Percentiles rank a stretch among this genome's conserved stretches.
phyloP scores from a whole-genome alignment of 37 sponge, comb jelly and placozoan genomes.

The Geodia barretti region DNA sequence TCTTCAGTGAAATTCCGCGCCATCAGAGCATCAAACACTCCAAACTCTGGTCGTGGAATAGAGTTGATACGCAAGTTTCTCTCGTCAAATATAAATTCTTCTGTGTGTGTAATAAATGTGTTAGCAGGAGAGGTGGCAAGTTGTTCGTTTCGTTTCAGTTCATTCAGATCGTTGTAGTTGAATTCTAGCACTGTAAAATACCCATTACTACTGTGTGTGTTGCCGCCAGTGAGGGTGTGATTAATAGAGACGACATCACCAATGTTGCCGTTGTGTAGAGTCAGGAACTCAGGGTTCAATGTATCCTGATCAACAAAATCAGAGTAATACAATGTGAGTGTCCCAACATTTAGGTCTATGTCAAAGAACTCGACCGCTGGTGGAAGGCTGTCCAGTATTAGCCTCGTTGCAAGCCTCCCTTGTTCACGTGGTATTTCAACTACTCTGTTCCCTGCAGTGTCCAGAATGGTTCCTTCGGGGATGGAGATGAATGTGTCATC shows the following conservation, averaged over 20 bases:
- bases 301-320: constrained; percentile 71
- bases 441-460: constrained; percentile 72
- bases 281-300: constrained; percentile 28
- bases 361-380: constrained; percentile 62
- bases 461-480: constrained; percentile 50
- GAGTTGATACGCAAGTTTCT: constrained; percentile 33
- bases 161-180: constrained; percentile 65
- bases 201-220: constrained; percentile 26
- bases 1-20: constrained; percentile 75
- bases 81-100: constrained; percentile 60
- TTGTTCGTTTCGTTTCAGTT: constrained; percentile 81
- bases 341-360: constrained; percentile 81
- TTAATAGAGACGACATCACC: constrained; percentile 22
- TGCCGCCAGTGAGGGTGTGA: constrained; percentile 76
- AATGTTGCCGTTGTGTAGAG: constrained; percentile 55
- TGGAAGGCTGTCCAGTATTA: constrained; percentile 36
- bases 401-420: constrained; percentile 5
- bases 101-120: constrained; percentile 61
- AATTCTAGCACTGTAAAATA: constrained; percentile 73
- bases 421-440: constrained; percentile 18
- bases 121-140: constrained; percentile 56
- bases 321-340: constrained; percentile 70
- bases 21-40: constrained; percentile 35
- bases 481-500: constrained; percentile 65
- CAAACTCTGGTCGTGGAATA: not conserved